A percentile compares a stretch with the other conserved stretches of the same genome.
Evolutionary conservation across 2,797 vertebrate species (phyloP).

Genomic region (Cirrhinus molitorella): DNA sequence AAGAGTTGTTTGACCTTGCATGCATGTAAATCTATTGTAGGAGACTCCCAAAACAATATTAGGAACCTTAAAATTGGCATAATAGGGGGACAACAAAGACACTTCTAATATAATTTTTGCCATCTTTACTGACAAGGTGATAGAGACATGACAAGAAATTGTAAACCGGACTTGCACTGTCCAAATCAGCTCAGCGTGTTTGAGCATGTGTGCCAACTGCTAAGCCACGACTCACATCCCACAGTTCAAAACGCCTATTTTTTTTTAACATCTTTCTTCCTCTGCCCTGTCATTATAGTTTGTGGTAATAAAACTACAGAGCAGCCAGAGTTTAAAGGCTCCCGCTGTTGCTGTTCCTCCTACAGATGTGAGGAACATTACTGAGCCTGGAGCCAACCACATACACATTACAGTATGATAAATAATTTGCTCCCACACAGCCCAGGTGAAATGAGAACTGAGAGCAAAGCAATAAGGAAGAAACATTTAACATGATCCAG

Average conservation of each 20-base stretch:
- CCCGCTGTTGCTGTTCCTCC: background rate
- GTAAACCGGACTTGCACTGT: background rate
- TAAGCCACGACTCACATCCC: background rate
- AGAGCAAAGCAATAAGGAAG: background rate
- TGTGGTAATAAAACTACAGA: conserved; percentile 50
- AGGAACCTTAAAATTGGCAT: too few relatives aligned
- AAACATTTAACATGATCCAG: background rate
- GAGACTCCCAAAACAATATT: too few relatives aligned
- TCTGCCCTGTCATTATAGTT: conserved; percentile 43
- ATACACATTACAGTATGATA: background rate
- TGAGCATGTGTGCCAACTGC: background rate
- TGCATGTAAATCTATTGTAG: too few relatives aligned
- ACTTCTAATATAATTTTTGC: background rate
- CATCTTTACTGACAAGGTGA: background rate
- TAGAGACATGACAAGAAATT: background rate
- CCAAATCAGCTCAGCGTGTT: background rate
- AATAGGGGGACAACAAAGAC: background rate
- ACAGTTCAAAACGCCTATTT: background rate
- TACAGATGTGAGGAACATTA: conserved; percentile 31
- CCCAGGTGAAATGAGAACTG: background rate
- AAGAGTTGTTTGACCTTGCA: too few relatives aligned
- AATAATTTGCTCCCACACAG: background rate
- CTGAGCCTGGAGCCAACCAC: background rate
- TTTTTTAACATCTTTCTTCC: background rate
- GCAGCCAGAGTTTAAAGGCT: conserved; percentile 9